Base-by-base conservation (phyloP, 2,888 invertebrate species). In the Cremastobaeus sp. region DNA sequence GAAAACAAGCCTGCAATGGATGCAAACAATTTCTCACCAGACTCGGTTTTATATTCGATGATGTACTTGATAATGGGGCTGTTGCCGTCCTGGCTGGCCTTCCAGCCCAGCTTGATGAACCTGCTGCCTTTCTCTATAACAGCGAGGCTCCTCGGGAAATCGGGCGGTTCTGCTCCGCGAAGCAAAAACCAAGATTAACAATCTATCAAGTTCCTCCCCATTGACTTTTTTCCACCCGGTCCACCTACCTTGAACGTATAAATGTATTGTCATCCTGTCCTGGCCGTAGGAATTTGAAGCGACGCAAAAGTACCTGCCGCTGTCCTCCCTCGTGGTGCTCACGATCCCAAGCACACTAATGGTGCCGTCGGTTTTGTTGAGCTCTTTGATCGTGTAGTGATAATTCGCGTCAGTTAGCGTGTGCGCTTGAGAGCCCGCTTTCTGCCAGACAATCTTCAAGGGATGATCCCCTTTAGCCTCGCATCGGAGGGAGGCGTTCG, bases 201-300 rank as follows among this genome's bases (percentile, higher is more conserved):
- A n/a, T n/a, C n/a, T 28, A 8, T 43, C 12, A 15, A 21, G 8
- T 25, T 3, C 20, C 11, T 18, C n/a, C 34, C 34, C 12, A 15
- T 25, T 25, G 3, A 5, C 8, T 25, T 8, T 25, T 25, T 25
- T 25, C 25, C 3, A 8, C 8, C 11, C 43, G n/a, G 6, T 2
- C 48, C 8, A 18, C 43, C 25, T 17, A 59, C 95, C 94, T 90
- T 97, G 95, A 20, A 97, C 95, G 52, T 96, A 93, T 71, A 97
- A 91, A 84, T 96, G 95, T 86, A 96, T 95, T 54, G 94, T 93
- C 92, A 96, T 95, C 87, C 95, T 94, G 83, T 96, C 97, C 80
- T 94, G 93, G 5, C 97, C 98, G 84, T 95, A 97, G 48, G 94
- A 91, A 88, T 97, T 98, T 79, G 93, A 93, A 0, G 96, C 96